Evolutionary conservation across 1,140 invertebrate species (phyloP).

Genomic region (Melanaphis sacchari): DNA sequence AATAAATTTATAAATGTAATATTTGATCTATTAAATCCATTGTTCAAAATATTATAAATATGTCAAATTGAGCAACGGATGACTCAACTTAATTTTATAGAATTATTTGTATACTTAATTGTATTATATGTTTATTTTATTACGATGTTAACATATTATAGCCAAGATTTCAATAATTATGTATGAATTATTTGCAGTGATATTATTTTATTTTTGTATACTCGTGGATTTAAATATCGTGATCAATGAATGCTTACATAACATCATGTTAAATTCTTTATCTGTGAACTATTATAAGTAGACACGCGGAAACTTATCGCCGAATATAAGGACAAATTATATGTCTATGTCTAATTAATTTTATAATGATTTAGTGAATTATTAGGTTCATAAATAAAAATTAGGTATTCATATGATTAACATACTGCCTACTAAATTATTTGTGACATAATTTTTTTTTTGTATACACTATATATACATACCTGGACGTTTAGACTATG

Average conservation of each 20-base stretch:
- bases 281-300: neutral
- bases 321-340: neutral
- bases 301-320: neutral
- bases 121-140: neutral
- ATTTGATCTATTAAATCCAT: neutral
- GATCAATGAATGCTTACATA: neutral
- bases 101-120: neutral
- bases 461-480: neutral
- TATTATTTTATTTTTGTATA: neutral
- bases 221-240: neutral
- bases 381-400: neutral
- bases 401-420: neutral
- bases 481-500: neutral
- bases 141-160: neutral
- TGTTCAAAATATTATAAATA: neutral
- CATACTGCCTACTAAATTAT: neutral
- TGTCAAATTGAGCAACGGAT: neutral
- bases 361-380: neutral
- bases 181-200: neutral
- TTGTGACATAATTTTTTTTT: neutral
- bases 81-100: neutral
- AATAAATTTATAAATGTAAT: neutral
- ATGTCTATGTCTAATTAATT: neutral
- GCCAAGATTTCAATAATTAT: neutral
- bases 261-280: neutral